A percentile compares a stretch with the other conserved stretches of the same genome.
Conservation (phyloP, 2,888 invertebrate species). For the Drosophila merina region DNA sequence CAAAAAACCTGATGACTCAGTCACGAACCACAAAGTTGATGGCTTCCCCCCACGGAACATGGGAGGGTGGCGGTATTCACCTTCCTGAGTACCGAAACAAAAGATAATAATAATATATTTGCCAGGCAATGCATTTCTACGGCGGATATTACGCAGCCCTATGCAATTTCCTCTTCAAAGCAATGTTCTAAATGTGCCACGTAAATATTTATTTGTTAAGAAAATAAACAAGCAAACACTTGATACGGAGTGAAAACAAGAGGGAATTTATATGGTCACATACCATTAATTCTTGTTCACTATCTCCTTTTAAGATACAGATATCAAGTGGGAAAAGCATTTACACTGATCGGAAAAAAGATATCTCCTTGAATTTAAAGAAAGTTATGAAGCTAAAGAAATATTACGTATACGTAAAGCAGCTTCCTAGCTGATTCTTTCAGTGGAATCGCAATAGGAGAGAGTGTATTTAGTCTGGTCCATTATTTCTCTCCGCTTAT, state of each 20-base stretch:
- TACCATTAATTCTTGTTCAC: constrained; percentile 2
- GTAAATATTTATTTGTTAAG: constrained; percentile 32
- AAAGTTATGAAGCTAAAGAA: background rate
- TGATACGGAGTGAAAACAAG: constrained; percentile 43
- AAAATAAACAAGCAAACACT: constrained; percentile 11
- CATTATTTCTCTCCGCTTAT: constrained; percentile 22
- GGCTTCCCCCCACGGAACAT: constrained; percentile 28
- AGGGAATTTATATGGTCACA: constrained; percentile 30
- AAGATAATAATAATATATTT: constrained; percentile 43
- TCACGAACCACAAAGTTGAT: constrained; percentile 43
- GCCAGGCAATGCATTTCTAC: constrained; percentile 29
- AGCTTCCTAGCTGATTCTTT: background rate
- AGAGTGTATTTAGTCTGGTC: constrained; percentile 5
- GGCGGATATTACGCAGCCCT: constrained; percentile 59
- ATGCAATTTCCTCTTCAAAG: constrained; percentile 42
- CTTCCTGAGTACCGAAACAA: constrained; percentile 35
- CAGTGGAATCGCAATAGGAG: background rate
- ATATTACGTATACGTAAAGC: background rate
- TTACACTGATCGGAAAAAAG: background rate
- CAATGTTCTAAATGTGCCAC: constrained; percentile 21
- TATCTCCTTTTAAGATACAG: background rate
- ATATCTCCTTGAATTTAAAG: background rate
- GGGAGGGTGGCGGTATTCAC: background rate
- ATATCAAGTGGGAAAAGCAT: background rate
- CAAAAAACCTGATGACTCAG: constrained; percentile 65